phyloP scores from a whole-genome alignment of 1,140 invertebrate genomes.

The Bombus huntii region DNA sequence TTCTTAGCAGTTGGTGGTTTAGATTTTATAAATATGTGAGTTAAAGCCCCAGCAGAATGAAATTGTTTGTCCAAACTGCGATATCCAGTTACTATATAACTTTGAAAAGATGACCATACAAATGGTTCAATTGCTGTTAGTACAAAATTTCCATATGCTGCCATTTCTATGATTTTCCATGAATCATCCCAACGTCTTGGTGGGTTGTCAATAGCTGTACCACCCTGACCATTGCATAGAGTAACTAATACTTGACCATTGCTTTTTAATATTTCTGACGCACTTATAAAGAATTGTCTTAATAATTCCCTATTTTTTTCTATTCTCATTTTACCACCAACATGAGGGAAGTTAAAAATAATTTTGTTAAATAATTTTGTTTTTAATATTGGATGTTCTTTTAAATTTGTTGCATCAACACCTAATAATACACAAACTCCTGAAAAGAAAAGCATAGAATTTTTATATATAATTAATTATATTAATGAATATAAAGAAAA shows the following conservation, averaged over 20 bases:
- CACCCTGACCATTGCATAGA: slow-evolving; percentile 86
- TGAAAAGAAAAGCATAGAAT: slow-evolving; percentile 76
- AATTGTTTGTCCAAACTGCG: slow-evolving; percentile 84
- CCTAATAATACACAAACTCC: slow-evolving; percentile 81
- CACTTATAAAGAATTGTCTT: slow-evolving; percentile 83
- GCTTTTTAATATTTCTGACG: slow-evolving; percentile 72
- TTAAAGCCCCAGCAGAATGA: slow-evolving; percentile 81
- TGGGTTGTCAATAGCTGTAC: slow-evolving; percentile 83
- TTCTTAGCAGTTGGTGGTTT: slow-evolving; percentile 50
- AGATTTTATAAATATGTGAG: slow-evolving; percentile 80
- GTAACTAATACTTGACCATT: slow-evolving; percentile 83
- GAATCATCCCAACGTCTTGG: slow-evolving; percentile 84
- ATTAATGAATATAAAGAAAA: background rate
- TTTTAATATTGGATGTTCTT: slow-evolving; percentile 67
- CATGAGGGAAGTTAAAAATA: slow-evolving; percentile 87
- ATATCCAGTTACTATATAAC: slow-evolving; percentile 82
- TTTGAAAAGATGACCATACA: slow-evolving; percentile 71
- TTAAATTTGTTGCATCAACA: slow-evolving; percentile 83
- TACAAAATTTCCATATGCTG: slow-evolving; percentile 82
- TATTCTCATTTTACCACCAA: slow-evolving; percentile 86
- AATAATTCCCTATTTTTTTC: slow-evolving; percentile 84
- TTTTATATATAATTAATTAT: background rate
- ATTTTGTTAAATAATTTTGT: slow-evolving; percentile 81
- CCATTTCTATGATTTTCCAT: slow-evolving; percentile 86
- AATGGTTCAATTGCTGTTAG: slow-evolving; percentile 81